These are phyloP conservation scores for Unio delphinus DNA, from an alignment of 2,888 invertebrate genomes.

Conservation along the genomic window DNA sequence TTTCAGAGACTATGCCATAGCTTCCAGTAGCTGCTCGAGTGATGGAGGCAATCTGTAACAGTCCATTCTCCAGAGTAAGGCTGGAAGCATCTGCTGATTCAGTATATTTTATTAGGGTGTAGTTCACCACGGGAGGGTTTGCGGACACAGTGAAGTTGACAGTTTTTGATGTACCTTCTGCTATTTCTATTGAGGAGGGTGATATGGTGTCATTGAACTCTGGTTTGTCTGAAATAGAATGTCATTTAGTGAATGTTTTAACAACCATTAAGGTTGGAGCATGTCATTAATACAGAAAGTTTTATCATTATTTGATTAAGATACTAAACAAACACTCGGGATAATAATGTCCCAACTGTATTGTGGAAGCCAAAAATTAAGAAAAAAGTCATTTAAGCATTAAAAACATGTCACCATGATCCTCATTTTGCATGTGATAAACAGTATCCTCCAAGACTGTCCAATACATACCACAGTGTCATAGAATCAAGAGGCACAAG, in stretches of 20 bases:
- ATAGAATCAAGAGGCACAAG: no score
- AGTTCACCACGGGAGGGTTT: conserved; percentile 87
- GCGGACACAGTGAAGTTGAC: conserved; percentile 86
- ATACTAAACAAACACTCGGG: background rate
- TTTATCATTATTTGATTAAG: background rate
- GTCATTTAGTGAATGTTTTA: conserved; percentile 5
- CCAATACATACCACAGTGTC: no score
- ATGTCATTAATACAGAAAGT: background rate
- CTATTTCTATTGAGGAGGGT: conserved; percentile 66
- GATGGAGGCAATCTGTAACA: conserved; percentile 87
- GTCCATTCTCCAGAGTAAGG: conserved; percentile 75
- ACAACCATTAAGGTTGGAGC: background rate
- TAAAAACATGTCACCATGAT: no score
- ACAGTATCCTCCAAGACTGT: no score
- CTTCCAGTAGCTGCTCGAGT: conserved; percentile 87
- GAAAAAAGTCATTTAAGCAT: background rate
- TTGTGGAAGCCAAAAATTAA: no score
- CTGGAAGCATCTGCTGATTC: conserved; percentile 70
- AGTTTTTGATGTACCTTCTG: conserved; percentile 85
- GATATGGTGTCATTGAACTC: conserved; percentile 64
- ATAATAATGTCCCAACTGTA: background rate
- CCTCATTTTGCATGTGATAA: no score
- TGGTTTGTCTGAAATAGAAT: conserved; percentile 70
- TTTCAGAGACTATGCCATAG: conserved; percentile 89
- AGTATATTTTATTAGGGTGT: conserved; percentile 82